A percentile compares a stretch with the other conserved stretches of the same genome.
Evolutionary conservation across 1,140 invertebrate genomes (phyloP).

Genomic region (Bemisia tabaci): DNA sequence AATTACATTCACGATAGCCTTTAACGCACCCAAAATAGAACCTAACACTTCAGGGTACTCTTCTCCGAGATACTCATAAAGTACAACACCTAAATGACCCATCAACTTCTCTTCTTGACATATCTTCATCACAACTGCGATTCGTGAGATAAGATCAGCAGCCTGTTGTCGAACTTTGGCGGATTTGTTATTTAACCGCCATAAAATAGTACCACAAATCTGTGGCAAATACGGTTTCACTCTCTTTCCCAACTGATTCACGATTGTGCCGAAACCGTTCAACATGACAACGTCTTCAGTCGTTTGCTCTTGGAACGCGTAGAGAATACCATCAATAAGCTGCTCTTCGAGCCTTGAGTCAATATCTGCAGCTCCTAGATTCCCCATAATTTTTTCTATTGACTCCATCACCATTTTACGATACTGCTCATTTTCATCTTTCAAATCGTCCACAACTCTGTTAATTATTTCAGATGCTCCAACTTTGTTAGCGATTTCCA

Average conservation of each 20-base stretch:
- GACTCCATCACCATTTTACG: constrained; percentile 99
- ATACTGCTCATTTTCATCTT: constrained; percentile 99
- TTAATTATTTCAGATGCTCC: constrained; percentile 98
- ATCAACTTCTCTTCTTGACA: constrained; percentile 99
- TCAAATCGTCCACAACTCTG: constrained; percentile 95
- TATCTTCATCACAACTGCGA: constrained; percentile 98
- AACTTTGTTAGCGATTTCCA: constrained; percentile 99
- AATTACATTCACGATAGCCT: constrained; percentile 98
- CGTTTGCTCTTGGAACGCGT: constrained; percentile 99
- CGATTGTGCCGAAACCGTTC: constrained; percentile 98
- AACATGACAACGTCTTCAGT: constrained; percentile 99
- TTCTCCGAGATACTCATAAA: constrained; percentile 98
- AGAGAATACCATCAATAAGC: constrained; percentile 96
- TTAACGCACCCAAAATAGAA: constrained; percentile 93
- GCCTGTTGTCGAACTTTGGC: constrained; percentile 99
- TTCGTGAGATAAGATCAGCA: constrained; percentile 94
- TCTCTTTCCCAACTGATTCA: constrained; percentile 91
- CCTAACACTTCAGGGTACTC: constrained; percentile 99
- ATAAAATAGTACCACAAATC: constrained; percentile 98
- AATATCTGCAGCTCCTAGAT: constrained; percentile 93
- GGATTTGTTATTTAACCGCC: constrained; percentile 98
- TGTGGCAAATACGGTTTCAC: constrained; percentile 98
- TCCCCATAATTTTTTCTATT: constrained; percentile 97
- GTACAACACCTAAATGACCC: constrained; percentile 98
- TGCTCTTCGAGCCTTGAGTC: constrained; percentile 96